Conservation (phyloP, 2,888 invertebrate species). For the Thereva nobilitata region DNA sequence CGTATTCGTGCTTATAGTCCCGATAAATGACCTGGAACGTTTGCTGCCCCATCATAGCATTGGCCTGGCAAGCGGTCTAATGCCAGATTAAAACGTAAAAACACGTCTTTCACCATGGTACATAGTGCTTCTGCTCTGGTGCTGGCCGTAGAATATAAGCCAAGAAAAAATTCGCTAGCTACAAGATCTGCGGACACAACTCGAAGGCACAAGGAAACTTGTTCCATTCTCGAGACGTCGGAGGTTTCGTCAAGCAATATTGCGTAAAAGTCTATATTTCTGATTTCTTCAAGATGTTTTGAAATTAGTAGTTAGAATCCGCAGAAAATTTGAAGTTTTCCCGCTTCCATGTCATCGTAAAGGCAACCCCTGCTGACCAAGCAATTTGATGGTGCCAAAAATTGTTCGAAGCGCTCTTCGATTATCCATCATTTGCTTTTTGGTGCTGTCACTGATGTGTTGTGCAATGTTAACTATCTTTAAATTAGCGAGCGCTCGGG, state of each 20-base stretch:
- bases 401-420: neutral
- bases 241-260: neutral
- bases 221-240: neutral
- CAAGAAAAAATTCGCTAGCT: neutral
- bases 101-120: neutral
- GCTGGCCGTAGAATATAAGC: neutral
- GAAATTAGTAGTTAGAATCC: neutral
- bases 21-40: neutral
- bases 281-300: neutral
- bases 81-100: neutral
- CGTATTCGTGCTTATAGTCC: neutral
- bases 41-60: slow-evolving; percentile 10
- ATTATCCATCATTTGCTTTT: slow-evolving; percentile 4
- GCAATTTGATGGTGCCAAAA: neutral
- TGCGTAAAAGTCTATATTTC: too few species aligned
- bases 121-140: neutral
- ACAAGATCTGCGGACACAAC: neutral
- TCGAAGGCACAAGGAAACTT: slow-evolving; percentile 1
- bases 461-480: too few species aligned
- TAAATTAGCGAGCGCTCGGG: too few species aligned
- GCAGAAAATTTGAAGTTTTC: neutral
- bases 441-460: too few species aligned
- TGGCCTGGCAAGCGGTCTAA: neutral
- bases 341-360: neutral
- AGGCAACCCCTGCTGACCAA: neutral